phyloP scores from a whole-genome alignment of 2,888 invertebrate genomes.

The Sinhomidia bicolor region DNA sequence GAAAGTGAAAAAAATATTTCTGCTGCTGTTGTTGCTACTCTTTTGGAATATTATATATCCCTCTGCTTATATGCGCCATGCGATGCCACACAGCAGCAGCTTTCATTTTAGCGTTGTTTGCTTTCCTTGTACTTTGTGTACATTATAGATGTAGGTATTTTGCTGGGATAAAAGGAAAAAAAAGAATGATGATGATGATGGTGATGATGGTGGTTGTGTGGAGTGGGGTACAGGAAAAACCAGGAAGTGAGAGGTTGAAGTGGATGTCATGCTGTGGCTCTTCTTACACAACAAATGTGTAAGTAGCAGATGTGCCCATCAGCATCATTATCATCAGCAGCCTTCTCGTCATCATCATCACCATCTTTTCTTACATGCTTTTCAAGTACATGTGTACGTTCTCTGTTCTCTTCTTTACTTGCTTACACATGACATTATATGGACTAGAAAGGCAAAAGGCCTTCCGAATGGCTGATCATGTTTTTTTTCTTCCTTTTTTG shows the following conservation, averaged over 20 bases:
- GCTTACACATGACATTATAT: too few species aligned
- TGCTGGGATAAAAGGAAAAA: too few species aligned
- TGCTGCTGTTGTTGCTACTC: background rate
- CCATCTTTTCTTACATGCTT: too few species aligned
- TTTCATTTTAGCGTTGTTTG: slow-evolving; percentile 25
- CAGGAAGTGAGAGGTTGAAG: slow-evolving; percentile 49
- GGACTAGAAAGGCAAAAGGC: background rate
- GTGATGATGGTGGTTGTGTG: background rate
- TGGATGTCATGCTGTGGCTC: slow-evolving; percentile 43
- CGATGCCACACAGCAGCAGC: background rate
- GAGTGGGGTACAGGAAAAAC: background rate
- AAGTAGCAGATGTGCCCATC: slow-evolving; percentile 31
- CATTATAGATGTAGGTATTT: too few species aligned
- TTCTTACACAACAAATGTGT: slow-evolving; percentile 22
- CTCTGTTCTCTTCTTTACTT: too few species aligned
- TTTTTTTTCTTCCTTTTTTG: too few species aligned
- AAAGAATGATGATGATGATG: too few species aligned
- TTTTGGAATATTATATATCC: too few species aligned
- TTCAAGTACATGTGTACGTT: too few species aligned
- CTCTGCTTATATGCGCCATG: too few species aligned
- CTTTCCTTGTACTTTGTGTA: background rate
- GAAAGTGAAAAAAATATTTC: background rate
- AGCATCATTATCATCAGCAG: background rate
- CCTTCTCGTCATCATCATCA: background rate
- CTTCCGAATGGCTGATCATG: background rate